A percentile compares a stretch with the other conserved stretches of the same genome.
These are phyloP conservation scores for Todiramphus saurophagus DNA, from an alignment of 2,113 vertebrate species.

Conservation along the genomic window DNA sequence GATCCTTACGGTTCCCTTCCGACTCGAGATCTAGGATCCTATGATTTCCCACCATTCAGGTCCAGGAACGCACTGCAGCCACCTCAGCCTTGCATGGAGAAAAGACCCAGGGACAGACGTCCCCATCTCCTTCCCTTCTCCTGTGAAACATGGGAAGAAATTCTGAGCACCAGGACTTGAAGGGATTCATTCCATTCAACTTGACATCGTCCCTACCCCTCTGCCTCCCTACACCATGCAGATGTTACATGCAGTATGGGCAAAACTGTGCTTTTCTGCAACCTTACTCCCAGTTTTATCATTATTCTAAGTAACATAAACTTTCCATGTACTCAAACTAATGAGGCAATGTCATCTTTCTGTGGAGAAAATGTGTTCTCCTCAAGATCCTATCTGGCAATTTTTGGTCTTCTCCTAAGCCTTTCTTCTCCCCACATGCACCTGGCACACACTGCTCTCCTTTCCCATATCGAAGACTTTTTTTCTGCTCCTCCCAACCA, in stretches of 20 bases:
- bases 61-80: background rate
- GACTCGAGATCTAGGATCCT: background rate
- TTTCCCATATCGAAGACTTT: background rate
- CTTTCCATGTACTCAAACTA: background rate
- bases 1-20: background rate
- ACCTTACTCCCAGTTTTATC: background rate
- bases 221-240: background rate
- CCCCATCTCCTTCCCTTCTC: fast-evolving
- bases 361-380: background rate
- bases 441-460: background rate
- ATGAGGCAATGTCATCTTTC: background rate
- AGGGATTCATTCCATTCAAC: background rate
- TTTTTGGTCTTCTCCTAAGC: background rate
- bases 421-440: background rate
- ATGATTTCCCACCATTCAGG: background rate
- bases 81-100: background rate
- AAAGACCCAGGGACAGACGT: background rate
- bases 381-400: background rate
- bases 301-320: background rate
- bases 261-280: background rate
- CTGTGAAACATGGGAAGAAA: background rate
- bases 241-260: background rate
- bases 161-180: background rate
- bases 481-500: background rate
- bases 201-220: background rate